Base-by-base conservation (phyloP, 2,888 invertebrate genomes). In the Ctena decussata region DNA sequence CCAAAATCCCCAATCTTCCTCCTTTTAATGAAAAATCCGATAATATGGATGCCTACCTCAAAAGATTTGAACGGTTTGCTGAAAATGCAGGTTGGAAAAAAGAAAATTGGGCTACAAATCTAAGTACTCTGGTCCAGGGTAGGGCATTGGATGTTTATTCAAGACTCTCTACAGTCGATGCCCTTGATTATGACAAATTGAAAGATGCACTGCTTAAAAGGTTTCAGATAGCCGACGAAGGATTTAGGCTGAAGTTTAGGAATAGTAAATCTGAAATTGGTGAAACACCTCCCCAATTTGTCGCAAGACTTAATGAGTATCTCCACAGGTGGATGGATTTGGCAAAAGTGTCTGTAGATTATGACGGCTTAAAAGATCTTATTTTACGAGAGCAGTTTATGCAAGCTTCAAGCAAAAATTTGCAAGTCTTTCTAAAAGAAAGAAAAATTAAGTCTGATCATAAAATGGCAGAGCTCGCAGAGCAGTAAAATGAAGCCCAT, bases 401-500 rank as follows among this genome's bases (percentile, higher is more conserved):
- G 30, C 8, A 69, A 2, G 30, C 70, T n/a, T 18, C 18, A 57
- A 6, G 12, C 0, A 57, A 39, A n/a, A 21, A 57, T n/a, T 44
- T 80, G 30, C 24, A 6, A 6, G 39, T 80, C 0, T 80, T 57
- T 41, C 15, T 73, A 5, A 70, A 53, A 32, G 78, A 78, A 37
- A n/a, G 70, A 0, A 71, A 80, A 15, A 46, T 71, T 12, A n/a
- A 44, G 21, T 41, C 12, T 21, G 65, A 80, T n/a, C 15, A 37
- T 0, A 57, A 78, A 71, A 79, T 79, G 53, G 37, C 79, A 37
- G 24, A 37, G 30, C 30, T 70, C 18, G 77, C 77, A 2, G 77
- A 84, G 18, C 70, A 77, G 49, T 84, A 76, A 73, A 39, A 72
- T 49, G 80, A 84, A 37, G 80, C 84, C 1, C 73, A 84, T 75